Percentiles rank a stretch among this genome's conserved stretches.
Evolutionary conservation across 1,140 invertebrate species (phyloP).

Genomic region (Temnothorax curvispinosus): DNA sequence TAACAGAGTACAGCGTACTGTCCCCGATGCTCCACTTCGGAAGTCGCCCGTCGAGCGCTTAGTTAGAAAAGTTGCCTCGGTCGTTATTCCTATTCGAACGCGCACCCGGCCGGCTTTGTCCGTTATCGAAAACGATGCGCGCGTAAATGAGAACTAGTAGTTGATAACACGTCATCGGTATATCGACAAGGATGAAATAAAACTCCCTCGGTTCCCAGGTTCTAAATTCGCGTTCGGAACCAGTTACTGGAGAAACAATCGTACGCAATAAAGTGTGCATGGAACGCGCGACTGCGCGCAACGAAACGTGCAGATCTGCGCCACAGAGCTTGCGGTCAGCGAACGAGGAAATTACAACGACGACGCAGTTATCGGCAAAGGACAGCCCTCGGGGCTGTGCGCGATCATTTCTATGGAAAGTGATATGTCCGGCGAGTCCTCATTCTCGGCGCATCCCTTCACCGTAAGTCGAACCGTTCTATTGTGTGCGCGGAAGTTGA

Average conservation of each 20-base stretch:
- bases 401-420: slow-evolving; percentile 54
- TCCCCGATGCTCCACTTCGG: slow-evolving; percentile 39
- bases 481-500: slow-evolving; percentile 45
- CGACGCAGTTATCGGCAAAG: slow-evolving; percentile 51
- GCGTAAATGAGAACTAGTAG: slow-evolving; percentile 16
- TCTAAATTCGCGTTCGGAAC: not conserved
- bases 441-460: slow-evolving; percentile 23
- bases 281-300: slow-evolving; percentile 15
- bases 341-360: slow-evolving; percentile 50
- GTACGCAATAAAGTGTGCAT: slow-evolving; percentile 31
- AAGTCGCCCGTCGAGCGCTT: slow-evolving; percentile 38
- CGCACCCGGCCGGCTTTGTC: not conserved
- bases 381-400: slow-evolving; percentile 25
- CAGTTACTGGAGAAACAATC: not conserved
- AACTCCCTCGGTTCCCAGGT: not conserved
- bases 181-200: not conserved
- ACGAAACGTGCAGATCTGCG: slow-evolving; percentile 9
- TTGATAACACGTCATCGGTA: not conserved
- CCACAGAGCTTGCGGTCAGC: slow-evolving; percentile 26
- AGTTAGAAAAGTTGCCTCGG: slow-evolving; percentile 55
- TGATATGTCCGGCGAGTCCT: slow-evolving; percentile 37
- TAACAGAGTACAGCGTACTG: slow-evolving; percentile 45
- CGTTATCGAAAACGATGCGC: slow-evolving; percentile 48
- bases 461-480: slow-evolving; percentile 20
- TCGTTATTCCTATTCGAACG: slow-evolving; percentile 50